Conservation (phyloP, 2,113 vertebrate species). For the Centropristis striata region DNA sequence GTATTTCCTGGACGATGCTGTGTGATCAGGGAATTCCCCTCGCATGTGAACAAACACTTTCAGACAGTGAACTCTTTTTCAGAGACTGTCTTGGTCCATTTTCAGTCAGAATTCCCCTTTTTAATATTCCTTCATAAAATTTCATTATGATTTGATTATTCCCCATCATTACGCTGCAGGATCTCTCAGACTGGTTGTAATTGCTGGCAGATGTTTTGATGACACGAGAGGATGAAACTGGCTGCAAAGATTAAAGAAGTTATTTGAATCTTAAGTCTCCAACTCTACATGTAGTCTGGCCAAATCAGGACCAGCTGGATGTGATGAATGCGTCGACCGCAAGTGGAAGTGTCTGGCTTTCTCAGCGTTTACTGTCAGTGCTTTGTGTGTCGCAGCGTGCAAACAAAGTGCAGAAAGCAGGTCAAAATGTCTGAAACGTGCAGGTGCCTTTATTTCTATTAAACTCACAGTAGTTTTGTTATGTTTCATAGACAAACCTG, state of each 20-base stretch:
- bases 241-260: constrained; percentile 40
- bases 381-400: not conserved
- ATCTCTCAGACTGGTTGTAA: constrained; percentile 41
- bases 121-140: constrained; percentile 25
- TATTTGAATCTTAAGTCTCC: constrained; percentile 48
- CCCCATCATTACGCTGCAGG: constrained; percentile 21
- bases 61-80: constrained; percentile 33
- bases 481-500: no score
- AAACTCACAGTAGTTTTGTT: not conserved
- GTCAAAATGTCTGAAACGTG: constrained; percentile 13
- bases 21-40: constrained; percentile 47
- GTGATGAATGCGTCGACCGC: constrained; percentile 31
- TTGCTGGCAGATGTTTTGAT: constrained; percentile 60
- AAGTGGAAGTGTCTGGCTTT: constrained; percentile 36
- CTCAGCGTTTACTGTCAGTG: not conserved
- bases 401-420: constrained; percentile 6
- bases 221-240: constrained; percentile 45
- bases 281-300: constrained; percentile 39
- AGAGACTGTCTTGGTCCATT: constrained; percentile 46
- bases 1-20: not conserved
- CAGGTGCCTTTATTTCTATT: constrained; percentile 2
- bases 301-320: constrained; percentile 59
- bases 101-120: constrained; percentile 40
- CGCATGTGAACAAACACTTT: constrained; percentile 52
- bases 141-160: constrained; percentile 24